Evolutionary conservation across 2,797 vertebrate species (phyloP).

Genomic region (Rhinophrynus dorsalis): DNA sequence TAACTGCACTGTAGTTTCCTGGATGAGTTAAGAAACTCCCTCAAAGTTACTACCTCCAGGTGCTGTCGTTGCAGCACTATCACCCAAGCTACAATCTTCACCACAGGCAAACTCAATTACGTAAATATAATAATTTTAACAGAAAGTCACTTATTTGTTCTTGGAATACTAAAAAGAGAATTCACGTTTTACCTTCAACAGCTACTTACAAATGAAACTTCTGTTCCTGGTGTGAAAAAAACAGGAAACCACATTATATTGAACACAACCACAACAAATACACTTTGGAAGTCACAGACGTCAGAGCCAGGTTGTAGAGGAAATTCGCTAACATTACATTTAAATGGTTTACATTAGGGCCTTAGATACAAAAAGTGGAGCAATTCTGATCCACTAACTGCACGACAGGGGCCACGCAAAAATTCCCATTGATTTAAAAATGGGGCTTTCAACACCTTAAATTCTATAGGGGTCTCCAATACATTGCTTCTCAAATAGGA

Average conservation of each 20-base stretch:
- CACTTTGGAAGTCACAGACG: slow-evolving; percentile 63
- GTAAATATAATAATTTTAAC: neutral
- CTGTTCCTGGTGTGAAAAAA: slow-evolving; percentile 61
- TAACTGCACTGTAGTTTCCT: too few species aligned
- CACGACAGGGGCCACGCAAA: too few species aligned
- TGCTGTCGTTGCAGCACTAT: too few species aligned
- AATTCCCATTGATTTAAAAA: too few species aligned
- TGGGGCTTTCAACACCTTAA: too few species aligned
- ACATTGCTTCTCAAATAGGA: too few species aligned
- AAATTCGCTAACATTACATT: neutral
- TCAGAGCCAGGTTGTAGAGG: slow-evolving; percentile 44
- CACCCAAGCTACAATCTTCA: too few species aligned
- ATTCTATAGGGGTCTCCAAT: too few species aligned
- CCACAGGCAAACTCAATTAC: neutral
- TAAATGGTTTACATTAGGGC: neutral
- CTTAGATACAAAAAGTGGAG: too few species aligned
- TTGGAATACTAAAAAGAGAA: neutral
- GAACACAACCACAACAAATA: slow-evolving; percentile 67
- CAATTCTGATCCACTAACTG: too few species aligned
- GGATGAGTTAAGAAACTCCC: too few species aligned
- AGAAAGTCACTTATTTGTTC: neutral
- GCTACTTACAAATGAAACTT: slow-evolving; percentile 17
- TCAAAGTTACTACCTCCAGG: too few species aligned
- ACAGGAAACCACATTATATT: slow-evolving; percentile 74
- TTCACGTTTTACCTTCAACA: neutral